These are phyloP conservation scores for Marisa cornuarietis DNA, from an alignment of 1,140 invertebrate species.

Conservation along the genomic window DNA sequence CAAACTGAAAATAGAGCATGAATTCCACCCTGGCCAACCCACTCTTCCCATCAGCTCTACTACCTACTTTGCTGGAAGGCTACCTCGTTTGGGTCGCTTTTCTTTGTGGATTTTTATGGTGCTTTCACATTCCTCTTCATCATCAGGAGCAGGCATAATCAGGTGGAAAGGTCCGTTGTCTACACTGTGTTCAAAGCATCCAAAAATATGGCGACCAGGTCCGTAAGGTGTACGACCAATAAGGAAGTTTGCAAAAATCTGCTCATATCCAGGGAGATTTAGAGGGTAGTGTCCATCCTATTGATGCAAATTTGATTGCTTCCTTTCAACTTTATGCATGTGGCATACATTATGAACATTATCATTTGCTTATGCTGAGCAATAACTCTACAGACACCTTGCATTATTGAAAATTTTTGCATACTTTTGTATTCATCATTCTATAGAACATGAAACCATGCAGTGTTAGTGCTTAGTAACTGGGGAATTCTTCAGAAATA, in stretches of 20 bases:
- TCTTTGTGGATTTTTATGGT: conserved; percentile 11
- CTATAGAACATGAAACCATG: not conserved
- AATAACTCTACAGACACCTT: no score
- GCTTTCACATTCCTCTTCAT: conserved; percentile 1
- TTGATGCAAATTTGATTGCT: not conserved
- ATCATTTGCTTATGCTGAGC: no score
- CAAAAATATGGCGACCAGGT: conserved; percentile 53
- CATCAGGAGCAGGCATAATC: conserved; percentile 35
- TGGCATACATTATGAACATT: no score
- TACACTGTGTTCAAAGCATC: conserved; percentile 48
- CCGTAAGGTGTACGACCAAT: conserved; percentile 50
- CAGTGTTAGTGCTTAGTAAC: not conserved
- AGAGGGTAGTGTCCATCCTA: conserved; percentile 49
- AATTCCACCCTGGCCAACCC: no score
- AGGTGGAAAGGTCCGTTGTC: conserved; percentile 36
- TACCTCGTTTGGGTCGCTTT: conserved; percentile 14
- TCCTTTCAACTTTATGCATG: not conserved
- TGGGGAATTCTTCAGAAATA: not conserved
- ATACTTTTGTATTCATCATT: not conserved
- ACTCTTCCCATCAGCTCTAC: no score
- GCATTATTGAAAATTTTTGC: not conserved
- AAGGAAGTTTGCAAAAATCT: conserved; percentile 57
- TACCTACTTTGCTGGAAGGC: no score
- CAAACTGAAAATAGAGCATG: no score
- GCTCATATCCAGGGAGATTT: conserved; percentile 44